A percentile compares a stretch with the other conserved stretches of the same genome.
These are phyloP conservation scores for Antheraea yamamai DNA, from an alignment of 2,888 invertebrate genomes.

Conservation along the genomic window DNA sequence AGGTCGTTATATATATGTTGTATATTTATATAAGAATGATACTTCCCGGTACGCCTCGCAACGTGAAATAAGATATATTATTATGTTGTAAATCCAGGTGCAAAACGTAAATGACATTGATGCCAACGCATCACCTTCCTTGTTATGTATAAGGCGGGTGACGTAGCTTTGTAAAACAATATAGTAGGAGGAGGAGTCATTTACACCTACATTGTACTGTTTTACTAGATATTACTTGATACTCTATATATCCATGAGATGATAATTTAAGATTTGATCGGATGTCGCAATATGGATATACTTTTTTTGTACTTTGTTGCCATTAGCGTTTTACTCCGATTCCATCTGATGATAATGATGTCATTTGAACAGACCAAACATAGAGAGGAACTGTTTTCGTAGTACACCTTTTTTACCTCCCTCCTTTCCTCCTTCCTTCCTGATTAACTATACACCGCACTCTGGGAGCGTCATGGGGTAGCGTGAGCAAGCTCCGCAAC, in stretches of 20 bases:
- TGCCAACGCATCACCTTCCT: slow-evolving; percentile 3
- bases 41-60: not conserved
- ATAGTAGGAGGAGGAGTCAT: not conserved
- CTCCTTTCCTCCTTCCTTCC: too few species aligned
- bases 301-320: too few species aligned
- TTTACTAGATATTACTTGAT: not conserved
- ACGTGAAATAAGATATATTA: not conserved
- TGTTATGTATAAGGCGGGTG: not conserved
- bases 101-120: slow-evolving; percentile 6
- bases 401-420: too few species aligned
- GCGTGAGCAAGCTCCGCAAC: too few species aligned
- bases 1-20: too few species aligned
- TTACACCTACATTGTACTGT: not conserved
- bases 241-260: not conserved
- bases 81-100: not conserved
- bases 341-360: too few species aligned
- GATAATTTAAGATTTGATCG: not conserved
- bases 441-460: too few species aligned
- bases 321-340: too few species aligned
- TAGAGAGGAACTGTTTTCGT: too few species aligned
- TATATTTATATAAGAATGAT: not conserved
- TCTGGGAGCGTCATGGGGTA: too few species aligned
- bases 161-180: not conserved
- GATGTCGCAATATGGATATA: too few species aligned
- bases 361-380: too few species aligned